phyloP scores from a whole-genome alignment of 2,888 invertebrate genomes.

The Eupithecia tripunctaria region DNA sequence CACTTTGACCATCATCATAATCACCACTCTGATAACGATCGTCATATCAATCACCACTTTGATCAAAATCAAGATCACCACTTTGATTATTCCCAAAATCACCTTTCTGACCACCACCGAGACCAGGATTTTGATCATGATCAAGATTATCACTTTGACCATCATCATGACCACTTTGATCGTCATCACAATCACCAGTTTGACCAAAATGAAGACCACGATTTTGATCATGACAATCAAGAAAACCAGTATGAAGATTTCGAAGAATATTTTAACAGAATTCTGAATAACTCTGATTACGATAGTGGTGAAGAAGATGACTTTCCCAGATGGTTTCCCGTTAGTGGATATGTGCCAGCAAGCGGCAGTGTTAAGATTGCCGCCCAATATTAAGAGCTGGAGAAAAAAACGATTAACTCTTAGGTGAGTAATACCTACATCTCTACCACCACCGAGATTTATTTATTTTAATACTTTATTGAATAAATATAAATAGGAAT shows the following conservation, averaged over 20 bases:
- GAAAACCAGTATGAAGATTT: neutral
- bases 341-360: constrained; percentile 35
- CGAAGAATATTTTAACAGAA: constrained; percentile 5
- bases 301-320: constrained; percentile 7
- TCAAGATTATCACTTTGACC: neutral
- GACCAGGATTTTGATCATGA: neutral
- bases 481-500: no score
- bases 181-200: neutral
- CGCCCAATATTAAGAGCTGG: constrained; percentile 34
- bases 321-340: constrained; percentile 8
- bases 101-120: no score
- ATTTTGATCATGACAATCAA: neutral
- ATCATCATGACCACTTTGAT: neutral
- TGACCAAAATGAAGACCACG: neutral
- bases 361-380: constrained; percentile 38
- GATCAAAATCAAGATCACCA: neutral
- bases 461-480: no score
- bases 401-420: neutral
- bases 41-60: neutral
- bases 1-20: neutral
- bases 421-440: neutral
- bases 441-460: neutral
- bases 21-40: neutral
- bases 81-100: neutral
- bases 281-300: neutral